Conservation (phyloP, 2,113 vertebrate genomes). For the Oryctolagus cuniculus region DNA sequence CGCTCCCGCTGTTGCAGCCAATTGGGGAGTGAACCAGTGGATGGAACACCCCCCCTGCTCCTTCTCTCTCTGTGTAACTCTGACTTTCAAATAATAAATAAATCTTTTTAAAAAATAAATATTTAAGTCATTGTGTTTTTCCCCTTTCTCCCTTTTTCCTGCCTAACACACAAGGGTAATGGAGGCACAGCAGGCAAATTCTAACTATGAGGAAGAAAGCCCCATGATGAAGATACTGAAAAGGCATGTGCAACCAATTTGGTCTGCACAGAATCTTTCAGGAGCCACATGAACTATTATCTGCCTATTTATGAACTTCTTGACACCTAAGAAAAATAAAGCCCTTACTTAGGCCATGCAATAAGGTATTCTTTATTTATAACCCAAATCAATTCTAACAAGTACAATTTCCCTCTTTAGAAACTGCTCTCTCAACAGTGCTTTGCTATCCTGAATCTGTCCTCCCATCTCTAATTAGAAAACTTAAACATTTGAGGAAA, state of each 20-base stretch:
- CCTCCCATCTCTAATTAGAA: slow-evolving; percentile 43
- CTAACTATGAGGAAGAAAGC: neutral
- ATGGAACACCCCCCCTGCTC: no score
- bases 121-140: neutral
- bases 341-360: neutral
- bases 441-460: neutral
- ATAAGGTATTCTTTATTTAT: neutral
- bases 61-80: no score
- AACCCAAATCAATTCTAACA: neutral
- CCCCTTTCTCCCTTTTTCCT: neutral
- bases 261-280: neutral
- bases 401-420: neutral
- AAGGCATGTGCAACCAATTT: neutral
- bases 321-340: neutral
- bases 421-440: neutral
- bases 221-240: neutral
- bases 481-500: slow-evolving; percentile 6
- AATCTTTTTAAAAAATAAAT: no score
- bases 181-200: neutral
- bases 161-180: neutral
- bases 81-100: no score
- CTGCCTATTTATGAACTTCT: neutral
- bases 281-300: neutral
- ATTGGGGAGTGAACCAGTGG: no score
- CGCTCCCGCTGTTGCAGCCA: no score